Evolutionary conservation across 1,140 invertebrate genomes (phyloP).

Genomic region (Acromyrmex heyeri): DNA sequence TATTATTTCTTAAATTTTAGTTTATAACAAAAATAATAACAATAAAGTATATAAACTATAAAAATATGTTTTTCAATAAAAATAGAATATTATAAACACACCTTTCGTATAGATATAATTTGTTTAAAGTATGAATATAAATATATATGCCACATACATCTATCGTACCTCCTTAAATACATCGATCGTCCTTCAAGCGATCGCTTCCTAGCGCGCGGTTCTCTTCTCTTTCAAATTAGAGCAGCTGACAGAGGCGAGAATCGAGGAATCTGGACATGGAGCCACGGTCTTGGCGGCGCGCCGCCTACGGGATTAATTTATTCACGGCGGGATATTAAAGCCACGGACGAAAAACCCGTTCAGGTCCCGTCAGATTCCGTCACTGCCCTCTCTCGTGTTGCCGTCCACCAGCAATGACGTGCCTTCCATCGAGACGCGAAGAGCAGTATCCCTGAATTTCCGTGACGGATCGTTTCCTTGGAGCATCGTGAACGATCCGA

Average conservation of each 20-base stretch:
- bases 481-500: conserved; percentile 70
- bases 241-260: not conserved
- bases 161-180: not conserved
- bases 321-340: conserved; percentile 40
- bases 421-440: conserved; percentile 26
- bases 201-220: not conserved
- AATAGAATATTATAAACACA: no score
- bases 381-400: not conserved
- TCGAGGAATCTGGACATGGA: not conserved
- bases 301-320: conserved; percentile 56
- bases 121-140: no score
- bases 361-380: no score
- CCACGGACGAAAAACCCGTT: conserved; percentile 32
- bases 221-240: conserved; percentile 12
- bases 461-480: conserved; percentile 62
- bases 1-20: no score
- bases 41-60: no score
- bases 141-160: no score
- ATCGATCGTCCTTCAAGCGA: not conserved
- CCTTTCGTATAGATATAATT: no score
- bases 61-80: no score
- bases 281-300: not conserved
- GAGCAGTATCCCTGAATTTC: conserved; percentile 55
- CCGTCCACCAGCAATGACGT: not conserved
- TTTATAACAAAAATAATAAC: no score